Conservation (phyloP, 2,797 vertebrate species). For the Sebastiscus albofasciatus region DNA sequence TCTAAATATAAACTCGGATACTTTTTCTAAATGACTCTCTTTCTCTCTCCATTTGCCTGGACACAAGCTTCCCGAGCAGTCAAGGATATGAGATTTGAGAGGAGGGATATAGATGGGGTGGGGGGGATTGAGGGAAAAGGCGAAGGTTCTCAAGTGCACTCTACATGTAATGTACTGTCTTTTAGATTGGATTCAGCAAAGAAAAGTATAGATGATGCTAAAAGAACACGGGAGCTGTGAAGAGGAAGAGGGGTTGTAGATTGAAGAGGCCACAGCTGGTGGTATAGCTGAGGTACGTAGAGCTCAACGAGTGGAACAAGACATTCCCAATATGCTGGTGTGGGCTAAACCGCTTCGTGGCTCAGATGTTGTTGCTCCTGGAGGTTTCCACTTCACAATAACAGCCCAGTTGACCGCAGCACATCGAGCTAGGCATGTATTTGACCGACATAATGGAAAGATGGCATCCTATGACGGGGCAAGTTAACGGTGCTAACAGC, state of each 20-base stretch:
- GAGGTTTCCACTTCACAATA: neutral
- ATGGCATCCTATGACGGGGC: neutral
- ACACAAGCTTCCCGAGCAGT: conserved; percentile 70
- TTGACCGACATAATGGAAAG: neutral
- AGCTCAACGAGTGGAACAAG: neutral
- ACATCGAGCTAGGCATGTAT: neutral
- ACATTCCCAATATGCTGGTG: neutral
- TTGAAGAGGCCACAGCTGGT: neutral
- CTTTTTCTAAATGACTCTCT: conserved; percentile 76
- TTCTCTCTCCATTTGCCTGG: conserved; percentile 79
- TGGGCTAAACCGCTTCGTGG: neutral
- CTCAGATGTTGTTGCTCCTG: neutral
- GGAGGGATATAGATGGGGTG: conserved; percentile 1
- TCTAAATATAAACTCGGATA: conserved; percentile 84
- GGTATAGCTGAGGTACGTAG: neutral
- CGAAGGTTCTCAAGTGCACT: conserved; percentile 26
- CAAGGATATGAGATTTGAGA: conserved; percentile 26
- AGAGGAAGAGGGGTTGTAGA: neutral
- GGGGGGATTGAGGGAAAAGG: neutral
- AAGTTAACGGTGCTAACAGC: too few species aligned
- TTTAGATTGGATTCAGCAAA: conserved; percentile 7
- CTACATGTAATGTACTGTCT: neutral
- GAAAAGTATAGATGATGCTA: neutral
- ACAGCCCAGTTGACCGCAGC: neutral
- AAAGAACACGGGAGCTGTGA: neutral